Percentiles rank a stretch among this genome's conserved stretches.
phyloP scores from a whole-genome alignment of 2,113 vertebrate species.

The Platysteira castanea region DNA sequence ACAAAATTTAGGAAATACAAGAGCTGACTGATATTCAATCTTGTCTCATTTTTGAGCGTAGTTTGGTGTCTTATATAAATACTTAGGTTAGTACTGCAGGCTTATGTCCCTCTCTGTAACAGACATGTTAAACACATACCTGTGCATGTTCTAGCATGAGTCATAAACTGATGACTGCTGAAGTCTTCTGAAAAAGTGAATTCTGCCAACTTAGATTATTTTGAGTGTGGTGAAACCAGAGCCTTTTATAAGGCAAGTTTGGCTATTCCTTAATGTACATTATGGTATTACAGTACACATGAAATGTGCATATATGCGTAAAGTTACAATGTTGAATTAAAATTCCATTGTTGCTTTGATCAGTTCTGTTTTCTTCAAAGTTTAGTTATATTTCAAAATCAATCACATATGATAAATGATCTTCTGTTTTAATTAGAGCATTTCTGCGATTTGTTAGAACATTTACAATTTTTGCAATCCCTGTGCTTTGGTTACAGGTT shows the following conservation, averaged over 20 bases:
- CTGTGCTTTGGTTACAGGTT: neutral
- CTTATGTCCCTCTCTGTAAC: neutral
- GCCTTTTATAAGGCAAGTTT: neutral
- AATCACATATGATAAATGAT: neutral
- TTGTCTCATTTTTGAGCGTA: neutral
- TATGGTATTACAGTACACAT: neutral
- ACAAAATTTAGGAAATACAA: neutral
- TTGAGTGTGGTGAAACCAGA: neutral
- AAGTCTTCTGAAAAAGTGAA: neutral
- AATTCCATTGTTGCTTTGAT: neutral
- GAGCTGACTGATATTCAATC: neutral
- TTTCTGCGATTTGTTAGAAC: neutral
- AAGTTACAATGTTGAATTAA: neutral
- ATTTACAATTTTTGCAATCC: neutral
- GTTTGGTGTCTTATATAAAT: neutral
- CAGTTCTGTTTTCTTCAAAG: neutral
- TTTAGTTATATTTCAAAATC: neutral
- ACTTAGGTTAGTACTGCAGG: neutral
- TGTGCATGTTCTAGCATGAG: neutral
- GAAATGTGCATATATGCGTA: neutral
- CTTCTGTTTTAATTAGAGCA: neutral
- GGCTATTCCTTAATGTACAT: neutral
- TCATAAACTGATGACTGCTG: neutral
- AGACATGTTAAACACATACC: neutral
- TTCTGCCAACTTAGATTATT: neutral